Conservation (phyloP, 2,113 vertebrate genomes). For the Syngnathus floridae region DNA sequence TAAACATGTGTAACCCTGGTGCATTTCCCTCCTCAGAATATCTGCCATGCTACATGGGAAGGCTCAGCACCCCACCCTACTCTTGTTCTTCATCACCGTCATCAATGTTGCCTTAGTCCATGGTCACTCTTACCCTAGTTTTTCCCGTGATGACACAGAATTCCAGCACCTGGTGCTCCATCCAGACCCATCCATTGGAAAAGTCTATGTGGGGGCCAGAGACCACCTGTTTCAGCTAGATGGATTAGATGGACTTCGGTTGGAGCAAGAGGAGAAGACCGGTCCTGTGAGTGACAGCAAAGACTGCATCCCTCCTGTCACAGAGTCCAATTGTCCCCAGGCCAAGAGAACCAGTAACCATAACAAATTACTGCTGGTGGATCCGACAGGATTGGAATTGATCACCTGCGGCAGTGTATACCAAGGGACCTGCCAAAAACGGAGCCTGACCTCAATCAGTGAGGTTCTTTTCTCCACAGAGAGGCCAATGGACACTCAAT, state of each 20-base stretch:
- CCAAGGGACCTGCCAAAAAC: constrained; percentile 92
- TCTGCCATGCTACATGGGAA: constrained; percentile 87
- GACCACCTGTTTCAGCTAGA: constrained; percentile 90
- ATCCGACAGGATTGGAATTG: constrained; percentile 72
- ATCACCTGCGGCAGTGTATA: constrained; percentile 90
- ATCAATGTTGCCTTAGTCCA: constrained; percentile 37
- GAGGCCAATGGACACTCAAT: constrained; percentile 90
- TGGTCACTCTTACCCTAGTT: constrained; percentile 67
- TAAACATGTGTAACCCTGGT: constrained; percentile 12
- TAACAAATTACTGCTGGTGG: constrained; percentile 89
- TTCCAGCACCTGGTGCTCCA: constrained; percentile 90
- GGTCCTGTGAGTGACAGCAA: constrained; percentile 89
- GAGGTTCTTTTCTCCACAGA: constrained; percentile 78
- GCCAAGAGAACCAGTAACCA: constrained; percentile 81
- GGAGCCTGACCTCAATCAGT: constrained; percentile 73
- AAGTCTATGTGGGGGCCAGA: constrained; percentile 84
- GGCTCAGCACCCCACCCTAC: constrained; percentile 68
- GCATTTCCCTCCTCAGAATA: constrained; percentile 65
- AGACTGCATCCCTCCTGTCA: constrained; percentile 87
- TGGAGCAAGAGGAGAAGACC: constrained; percentile 75
- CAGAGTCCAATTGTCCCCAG: constrained; percentile 80
- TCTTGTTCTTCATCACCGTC: constrained; percentile 65
- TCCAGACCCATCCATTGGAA: constrained; percentile 77
- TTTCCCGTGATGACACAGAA: constrained; percentile 75
- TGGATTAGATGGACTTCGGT: constrained; percentile 67